Conservation (phyloP, 1,140 invertebrate species). For the Halesus radiatus region DNA sequence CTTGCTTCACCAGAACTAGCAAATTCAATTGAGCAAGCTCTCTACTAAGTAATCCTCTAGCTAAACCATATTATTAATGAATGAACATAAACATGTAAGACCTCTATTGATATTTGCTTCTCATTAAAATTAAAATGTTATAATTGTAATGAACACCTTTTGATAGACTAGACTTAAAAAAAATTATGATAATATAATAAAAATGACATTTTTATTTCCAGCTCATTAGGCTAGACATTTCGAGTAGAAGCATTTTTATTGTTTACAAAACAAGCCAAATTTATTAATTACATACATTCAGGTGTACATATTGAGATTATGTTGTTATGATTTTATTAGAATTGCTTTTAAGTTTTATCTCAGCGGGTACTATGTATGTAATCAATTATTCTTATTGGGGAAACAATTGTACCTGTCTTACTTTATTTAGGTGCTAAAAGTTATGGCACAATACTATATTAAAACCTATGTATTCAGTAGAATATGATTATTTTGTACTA, state of each 20-base stretch:
- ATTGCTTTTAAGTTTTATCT: neutral
- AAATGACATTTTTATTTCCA: neutral
- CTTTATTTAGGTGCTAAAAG: neutral
- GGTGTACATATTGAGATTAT: neutral
- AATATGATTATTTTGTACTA: neutral
- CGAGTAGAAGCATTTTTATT: neutral
- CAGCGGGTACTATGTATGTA: neutral
- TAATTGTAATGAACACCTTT: constrained; percentile 4
- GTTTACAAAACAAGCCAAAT: neutral
- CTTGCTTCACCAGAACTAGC: too few species aligned
- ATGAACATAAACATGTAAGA: too few species aligned
- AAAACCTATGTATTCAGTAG: neutral
- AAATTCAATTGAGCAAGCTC: too few species aligned
- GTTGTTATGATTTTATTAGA: neutral
- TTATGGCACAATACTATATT: neutral
- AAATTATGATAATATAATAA: neutral
- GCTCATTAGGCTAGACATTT: neutral
- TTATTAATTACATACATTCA: neutral
- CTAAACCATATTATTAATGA: too few species aligned
- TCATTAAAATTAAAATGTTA: neutral
- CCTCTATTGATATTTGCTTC: neutral
- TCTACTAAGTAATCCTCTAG: too few species aligned
- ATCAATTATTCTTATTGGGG: neutral
- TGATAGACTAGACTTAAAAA: constrained; percentile 3
- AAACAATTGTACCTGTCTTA: constrained; percentile 1